phyloP scores from a whole-genome alignment of 2,888 invertebrate genomes.

The Nephrotoma flavescens region DNA sequence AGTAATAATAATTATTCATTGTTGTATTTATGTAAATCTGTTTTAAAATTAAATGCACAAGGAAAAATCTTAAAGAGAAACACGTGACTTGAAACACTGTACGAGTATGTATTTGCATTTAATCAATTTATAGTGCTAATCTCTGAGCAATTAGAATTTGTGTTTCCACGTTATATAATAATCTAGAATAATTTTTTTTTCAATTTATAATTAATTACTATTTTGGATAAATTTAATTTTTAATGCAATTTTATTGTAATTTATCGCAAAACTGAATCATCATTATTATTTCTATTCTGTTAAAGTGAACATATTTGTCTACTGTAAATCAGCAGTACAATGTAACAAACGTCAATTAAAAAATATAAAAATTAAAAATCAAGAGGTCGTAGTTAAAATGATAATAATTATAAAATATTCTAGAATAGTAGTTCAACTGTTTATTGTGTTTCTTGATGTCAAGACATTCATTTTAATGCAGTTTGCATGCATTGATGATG shows the following conservation, averaged over 20 bases:
- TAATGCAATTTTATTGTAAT: not conserved
- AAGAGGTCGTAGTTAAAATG: not conserved
- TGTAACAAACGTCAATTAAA: not conserved
- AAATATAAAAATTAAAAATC: not conserved
- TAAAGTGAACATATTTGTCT: not conserved
- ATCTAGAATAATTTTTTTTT: not conserved
- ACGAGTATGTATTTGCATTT: not conserved
- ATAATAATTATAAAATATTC: not conserved
- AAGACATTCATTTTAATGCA: not conserved
- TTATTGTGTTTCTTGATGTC: not conserved
- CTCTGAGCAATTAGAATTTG: not conserved
- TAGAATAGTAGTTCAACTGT: not conserved
- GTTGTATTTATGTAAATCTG: not conserved
- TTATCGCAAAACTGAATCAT: not conserved
- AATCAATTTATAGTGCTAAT: not conserved
- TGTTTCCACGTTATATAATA: not conserved
- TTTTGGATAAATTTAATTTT: not conserved
- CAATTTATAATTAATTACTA: not conserved
- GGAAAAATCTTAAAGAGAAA: not conserved
- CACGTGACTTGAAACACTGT: not conserved
- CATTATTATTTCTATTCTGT: not conserved
- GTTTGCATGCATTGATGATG: not conserved
- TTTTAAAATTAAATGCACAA: not conserved
- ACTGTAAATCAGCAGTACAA: not conserved
- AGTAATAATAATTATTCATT: not conserved